Percentiles rank a stretch among this genome's conserved stretches.
phyloP scores from a whole-genome alignment of 2,888 invertebrate species.

The Ophion obscuratus region DNA sequence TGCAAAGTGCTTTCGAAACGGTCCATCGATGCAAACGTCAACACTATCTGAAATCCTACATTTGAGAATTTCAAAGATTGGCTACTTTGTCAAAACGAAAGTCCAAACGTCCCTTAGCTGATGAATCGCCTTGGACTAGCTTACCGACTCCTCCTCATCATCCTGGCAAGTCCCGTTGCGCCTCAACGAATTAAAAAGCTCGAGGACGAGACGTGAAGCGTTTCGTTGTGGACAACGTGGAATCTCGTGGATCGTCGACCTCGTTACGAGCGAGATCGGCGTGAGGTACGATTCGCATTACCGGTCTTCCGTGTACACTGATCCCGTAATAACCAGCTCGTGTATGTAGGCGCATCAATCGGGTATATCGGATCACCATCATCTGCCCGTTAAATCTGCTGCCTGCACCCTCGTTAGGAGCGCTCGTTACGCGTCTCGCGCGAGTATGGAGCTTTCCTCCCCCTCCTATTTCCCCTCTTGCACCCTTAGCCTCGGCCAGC shows the following conservation, averaged over 20 bases:
- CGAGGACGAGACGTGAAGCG: neutral
- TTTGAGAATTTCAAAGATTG: too few relatives aligned
- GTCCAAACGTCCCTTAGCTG: too few relatives aligned
- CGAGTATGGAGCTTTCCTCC: slow-evolving; percentile 57
- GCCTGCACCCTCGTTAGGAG: slow-evolving; percentile 80
- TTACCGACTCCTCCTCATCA: too few relatives aligned
- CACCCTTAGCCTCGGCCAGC: neutral
- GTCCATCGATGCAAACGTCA: too few relatives aligned
- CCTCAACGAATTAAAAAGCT: too few relatives aligned
- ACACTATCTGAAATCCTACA: too few relatives aligned
- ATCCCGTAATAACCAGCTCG: slow-evolving; percentile 37
- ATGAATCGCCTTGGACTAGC: too few relatives aligned
- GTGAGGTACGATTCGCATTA: neutral
- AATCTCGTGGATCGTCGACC: neutral
- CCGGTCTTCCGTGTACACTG: slow-evolving; percentile 35
- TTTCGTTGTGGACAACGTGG: neutral
- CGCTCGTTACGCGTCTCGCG: slow-evolving; percentile 79
- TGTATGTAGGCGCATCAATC: slow-evolving; percentile 76
- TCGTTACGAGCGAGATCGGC: neutral
- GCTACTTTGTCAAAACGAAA: too few relatives aligned
- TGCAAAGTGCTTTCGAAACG: too few relatives aligned
- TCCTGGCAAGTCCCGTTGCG: neutral
- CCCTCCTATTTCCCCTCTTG: neutral
- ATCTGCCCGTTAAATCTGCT: slow-evolving; percentile 82
- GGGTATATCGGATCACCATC: slow-evolving; percentile 82